A percentile compares a stretch with the other conserved stretches of the same genome.
Conservation (phyloP, 2,888 invertebrate species). For the Pachycephus smyrnensis region DNA sequence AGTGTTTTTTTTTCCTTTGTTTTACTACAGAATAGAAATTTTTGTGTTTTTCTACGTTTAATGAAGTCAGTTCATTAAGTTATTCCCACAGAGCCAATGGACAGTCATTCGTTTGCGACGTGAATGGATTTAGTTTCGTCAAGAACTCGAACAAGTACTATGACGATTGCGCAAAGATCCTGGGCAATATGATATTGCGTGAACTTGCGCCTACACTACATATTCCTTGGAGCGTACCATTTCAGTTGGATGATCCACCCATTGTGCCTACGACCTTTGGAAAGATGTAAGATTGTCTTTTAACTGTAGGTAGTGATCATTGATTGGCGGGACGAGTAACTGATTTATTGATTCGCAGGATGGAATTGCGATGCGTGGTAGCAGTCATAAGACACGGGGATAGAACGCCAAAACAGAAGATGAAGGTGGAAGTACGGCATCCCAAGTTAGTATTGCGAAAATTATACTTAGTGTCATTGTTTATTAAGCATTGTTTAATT, state of each 20-base stretch:
- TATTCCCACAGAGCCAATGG: constrained; percentile 87
- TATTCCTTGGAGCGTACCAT: constrained; percentile 98
- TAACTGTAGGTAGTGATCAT: not conserved
- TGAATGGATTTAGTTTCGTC: constrained; percentile 99
- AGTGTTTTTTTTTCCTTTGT: constrained; percentile 6
- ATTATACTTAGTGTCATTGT: constrained; percentile 4
- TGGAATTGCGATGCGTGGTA: constrained; percentile 93
- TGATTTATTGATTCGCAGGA: constrained; percentile 66
- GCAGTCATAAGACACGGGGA: constrained; percentile 98
- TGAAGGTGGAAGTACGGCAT: constrained; percentile 99
- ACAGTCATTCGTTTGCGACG: constrained; percentile 99
- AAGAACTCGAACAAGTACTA: constrained; percentile 99
- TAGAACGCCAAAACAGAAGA: constrained; percentile 99
- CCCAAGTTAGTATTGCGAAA: constrained; percentile 76
- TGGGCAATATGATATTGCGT: constrained; percentile 96
- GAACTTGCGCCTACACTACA: constrained; percentile 95
- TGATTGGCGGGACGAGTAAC: not conserved
- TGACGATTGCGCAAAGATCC: constrained; percentile 98
- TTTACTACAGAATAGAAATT: not conserved
- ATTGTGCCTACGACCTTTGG: constrained; percentile 99
- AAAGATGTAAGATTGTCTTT: constrained; percentile 78
- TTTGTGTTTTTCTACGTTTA: constrained; percentile 16
- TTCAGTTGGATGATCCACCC: constrained; percentile 97
- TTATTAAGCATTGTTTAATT: constrained; percentile 11
- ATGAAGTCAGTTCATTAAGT: constrained; percentile 19